These are phyloP conservation scores for Orientallactaga bullata DNA, from an alignment of 2,113 vertebrate genomes.

Conservation along the genomic window DNA sequence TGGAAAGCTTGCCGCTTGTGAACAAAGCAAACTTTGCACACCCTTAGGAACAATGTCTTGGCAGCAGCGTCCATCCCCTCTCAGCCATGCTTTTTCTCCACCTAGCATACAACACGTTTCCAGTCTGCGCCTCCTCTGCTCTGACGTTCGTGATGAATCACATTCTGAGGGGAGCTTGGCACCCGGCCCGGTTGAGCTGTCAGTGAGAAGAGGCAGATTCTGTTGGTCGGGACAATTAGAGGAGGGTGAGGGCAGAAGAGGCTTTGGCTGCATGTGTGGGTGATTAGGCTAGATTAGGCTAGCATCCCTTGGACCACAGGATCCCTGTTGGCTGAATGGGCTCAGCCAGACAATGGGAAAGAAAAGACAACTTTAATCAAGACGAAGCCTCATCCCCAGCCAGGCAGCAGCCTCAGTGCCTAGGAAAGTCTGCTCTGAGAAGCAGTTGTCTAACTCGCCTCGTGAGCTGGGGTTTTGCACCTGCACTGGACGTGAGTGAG, in stretches of 20 bases:
- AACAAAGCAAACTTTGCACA: background rate
- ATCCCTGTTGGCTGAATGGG: constrained; percentile 57
- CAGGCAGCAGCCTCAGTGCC: constrained; percentile 51
- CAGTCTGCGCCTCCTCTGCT: background rate
- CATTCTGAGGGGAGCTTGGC: constrained; percentile 55
- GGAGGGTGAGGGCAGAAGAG: constrained; percentile 9
- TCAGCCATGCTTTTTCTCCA: background rate
- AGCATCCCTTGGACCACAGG: constrained; percentile 49
- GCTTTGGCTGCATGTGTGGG: constrained; percentile 47
- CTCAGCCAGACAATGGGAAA: constrained; percentile 31
- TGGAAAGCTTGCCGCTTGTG: background rate
- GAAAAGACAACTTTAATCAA: constrained; percentile 70
- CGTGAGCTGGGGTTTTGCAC: background rate
- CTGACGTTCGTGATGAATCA: constrained; percentile 53
- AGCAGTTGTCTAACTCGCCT: background rate
- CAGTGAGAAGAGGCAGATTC: constrained; percentile 14
- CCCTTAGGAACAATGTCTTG: constrained; percentile 14
- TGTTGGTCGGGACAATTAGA: constrained; percentile 63
- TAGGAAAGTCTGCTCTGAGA: constrained; percentile 69
- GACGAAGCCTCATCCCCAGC: background rate
- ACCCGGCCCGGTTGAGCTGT: background rate
- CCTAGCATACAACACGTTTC: constrained; percentile 44
- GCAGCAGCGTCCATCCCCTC: background rate
- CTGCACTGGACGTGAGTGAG: background rate
- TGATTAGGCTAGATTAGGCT: constrained; percentile 52